phyloP scores from a whole-genome alignment of 2,888 invertebrate genomes.

The Pherbina coryleti region DNA sequence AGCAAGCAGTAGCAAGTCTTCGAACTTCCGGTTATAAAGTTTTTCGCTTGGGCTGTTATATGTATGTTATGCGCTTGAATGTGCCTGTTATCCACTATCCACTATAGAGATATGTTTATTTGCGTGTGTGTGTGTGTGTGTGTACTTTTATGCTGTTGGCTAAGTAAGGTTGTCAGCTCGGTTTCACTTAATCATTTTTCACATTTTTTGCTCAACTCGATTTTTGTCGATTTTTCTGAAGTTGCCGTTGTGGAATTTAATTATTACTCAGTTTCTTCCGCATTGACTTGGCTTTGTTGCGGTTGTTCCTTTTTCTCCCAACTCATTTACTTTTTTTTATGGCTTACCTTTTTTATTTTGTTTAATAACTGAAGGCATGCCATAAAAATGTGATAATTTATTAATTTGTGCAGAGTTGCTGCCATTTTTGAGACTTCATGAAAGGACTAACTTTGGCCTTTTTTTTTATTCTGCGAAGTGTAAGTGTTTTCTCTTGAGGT shows the following conservation, averaged over 20 bases:
- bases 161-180: background rate
- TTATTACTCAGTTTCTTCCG: conserved; percentile 22
- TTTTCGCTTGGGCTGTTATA: background rate
- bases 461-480: no score
- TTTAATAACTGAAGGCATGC: background rate
- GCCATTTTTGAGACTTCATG: no score
- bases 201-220: background rate
- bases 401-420: no score
- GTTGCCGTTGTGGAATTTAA: conserved; percentile 28
- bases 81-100: background rate
- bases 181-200: conserved; percentile 21
- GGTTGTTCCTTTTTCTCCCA: background rate
- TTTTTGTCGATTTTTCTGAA: background rate
- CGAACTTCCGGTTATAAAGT: background rate
- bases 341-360: conserved; percentile 6
- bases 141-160: background rate
- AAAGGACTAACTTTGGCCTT: no score
- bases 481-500: no score
- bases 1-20: background rate
- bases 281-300: conserved; percentile 12
- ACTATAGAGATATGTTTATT: background rate
- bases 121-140: background rate
- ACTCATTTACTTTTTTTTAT: conserved; percentile 1
- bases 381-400: no score
- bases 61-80: background rate